Conservation (phyloP, 2,888 invertebrate genomes). For the Eueremaeus valkanovi region DNA sequence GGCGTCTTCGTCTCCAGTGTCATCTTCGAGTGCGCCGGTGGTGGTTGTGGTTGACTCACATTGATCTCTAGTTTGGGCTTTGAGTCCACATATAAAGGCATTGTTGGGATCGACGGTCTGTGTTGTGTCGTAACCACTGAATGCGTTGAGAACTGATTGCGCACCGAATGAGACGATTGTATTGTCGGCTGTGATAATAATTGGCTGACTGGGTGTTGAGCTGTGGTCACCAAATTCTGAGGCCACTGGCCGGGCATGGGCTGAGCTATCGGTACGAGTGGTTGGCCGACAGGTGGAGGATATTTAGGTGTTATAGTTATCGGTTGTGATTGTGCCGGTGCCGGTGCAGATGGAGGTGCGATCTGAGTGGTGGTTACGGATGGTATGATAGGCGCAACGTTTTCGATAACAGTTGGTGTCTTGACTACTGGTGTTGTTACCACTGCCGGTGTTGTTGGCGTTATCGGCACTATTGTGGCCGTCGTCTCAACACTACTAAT, state of each 20-base stretch:
- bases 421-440: not conserved
- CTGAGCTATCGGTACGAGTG: constrained; percentile 44
- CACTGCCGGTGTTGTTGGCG: not conserved
- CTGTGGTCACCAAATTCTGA: constrained; percentile 39
- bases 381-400: not conserved
- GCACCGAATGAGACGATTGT: constrained; percentile 6
- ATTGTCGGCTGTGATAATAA: constrained; percentile 34
- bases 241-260: constrained; percentile 43
- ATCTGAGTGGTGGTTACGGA: not conserved
- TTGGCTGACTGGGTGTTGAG: not conserved
- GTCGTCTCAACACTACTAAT: not conserved
- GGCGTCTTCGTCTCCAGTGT: constrained; percentile 41
- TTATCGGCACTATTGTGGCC: not conserved
- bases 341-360: not conserved
- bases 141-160: not conserved
- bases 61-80: constrained; percentile 36
- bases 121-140: not conserved
- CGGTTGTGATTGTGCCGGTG: not conserved
- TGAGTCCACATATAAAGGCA: constrained; percentile 3
- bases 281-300: constrained; percentile 39
- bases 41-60: constrained; percentile 39
- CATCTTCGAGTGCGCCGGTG: constrained; percentile 42
- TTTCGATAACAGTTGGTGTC: not conserved
- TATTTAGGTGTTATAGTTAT: constrained; percentile 39
- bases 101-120: not conserved